Evolutionary conservation across 2,888 invertebrate species (phyloP), one percentile per base, ranked within the genome.

Genomic region (Dascillus cervinus): DNA sequence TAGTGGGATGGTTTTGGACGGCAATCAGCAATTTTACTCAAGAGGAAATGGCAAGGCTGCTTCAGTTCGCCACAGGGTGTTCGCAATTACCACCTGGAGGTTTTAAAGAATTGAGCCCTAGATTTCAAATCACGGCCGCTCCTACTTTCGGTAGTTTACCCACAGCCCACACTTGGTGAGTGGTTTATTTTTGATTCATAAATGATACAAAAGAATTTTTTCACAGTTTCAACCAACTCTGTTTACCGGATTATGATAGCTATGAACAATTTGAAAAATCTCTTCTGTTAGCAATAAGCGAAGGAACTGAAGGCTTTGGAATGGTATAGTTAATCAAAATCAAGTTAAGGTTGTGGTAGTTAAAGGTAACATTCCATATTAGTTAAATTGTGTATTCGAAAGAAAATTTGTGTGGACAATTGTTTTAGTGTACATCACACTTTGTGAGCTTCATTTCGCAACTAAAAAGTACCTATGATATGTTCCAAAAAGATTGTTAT

Each of bases 211-310:
- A n/a, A n/a, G n/a, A n/a, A n/a, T n/a, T n/a, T n/a, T n/a, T n/a
- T n/a, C n/a, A n/a, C 68, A 86, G 87, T 71, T 94, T 94, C 69
- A 95, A 95, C 74, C 92, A 94, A 70, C 77, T 95, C 39, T 92
- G 92, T 67, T 71, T 95, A 55, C 94, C 94, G 11, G 91, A 91
- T 67, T 94, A 94, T 68, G 91, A 92, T 65, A 80, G 79, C 52
- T 92, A 92, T 67, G 92, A 94, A 63, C 87, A 86, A 53, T 88
- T 95, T 47, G 92, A 94, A 58, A 85, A 84, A 59, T 85, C 90
- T 22, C 71, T 95, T 33, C 73, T 91, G 8, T 71, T 91, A 64
- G 92, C 95, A 46, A 90, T 94, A 63, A 92, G 87, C 66, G 95
- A 95, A 70, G 94, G 94, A 22, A 88, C 85, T 17, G 94, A 94